Conservation (phyloP, 2,888 invertebrate species). For the Nomada hirtipes region DNA sequence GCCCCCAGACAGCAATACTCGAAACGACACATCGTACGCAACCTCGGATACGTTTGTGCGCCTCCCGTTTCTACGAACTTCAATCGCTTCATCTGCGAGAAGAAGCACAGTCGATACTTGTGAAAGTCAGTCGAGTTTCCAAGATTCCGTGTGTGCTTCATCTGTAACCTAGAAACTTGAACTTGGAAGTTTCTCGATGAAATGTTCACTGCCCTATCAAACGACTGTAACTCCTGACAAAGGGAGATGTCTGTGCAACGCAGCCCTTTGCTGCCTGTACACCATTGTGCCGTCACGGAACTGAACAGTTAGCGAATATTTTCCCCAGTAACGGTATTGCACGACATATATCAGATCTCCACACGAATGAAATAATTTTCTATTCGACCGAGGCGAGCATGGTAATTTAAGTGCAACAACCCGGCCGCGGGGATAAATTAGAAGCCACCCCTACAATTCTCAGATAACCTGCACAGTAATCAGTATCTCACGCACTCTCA, state of each 20-base stretch:
- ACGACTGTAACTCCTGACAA: slow-evolving; percentile 40
- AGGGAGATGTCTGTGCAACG: not conserved
- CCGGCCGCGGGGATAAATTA: not conserved
- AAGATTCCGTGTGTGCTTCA: slow-evolving; percentile 16
- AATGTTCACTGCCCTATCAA: slow-evolving; percentile 61
- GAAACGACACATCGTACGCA: not conserved
- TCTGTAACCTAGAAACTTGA: slow-evolving; percentile 59
- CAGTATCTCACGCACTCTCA: not conserved
- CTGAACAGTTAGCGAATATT: slow-evolving; percentile 24
- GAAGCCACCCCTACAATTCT: not conserved
- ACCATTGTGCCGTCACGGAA: slow-evolving; percentile 50
- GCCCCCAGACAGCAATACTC: not conserved
- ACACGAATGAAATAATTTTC: too few species aligned
- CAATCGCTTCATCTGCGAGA: slow-evolving; percentile 18
- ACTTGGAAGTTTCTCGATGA: slow-evolving; percentile 54
- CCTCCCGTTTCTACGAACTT: slow-evolving; percentile 25
- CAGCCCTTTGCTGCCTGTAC: slow-evolving; percentile 28
- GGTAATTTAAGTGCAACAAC: not conserved
- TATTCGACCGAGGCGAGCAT: too few species aligned
- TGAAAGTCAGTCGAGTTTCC: slow-evolving; percentile 24
- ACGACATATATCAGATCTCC: too few species aligned
- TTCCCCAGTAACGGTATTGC: slow-evolving; percentile 8
- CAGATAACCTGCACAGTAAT: not conserved
- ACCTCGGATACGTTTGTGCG: too few species aligned
- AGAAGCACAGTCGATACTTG: slow-evolving; percentile 25